Percentiles rank a stretch among this genome's conserved stretches.
Conservation (phyloP, 2,113 vertebrate species). For the Cebus imitator region DNA sequence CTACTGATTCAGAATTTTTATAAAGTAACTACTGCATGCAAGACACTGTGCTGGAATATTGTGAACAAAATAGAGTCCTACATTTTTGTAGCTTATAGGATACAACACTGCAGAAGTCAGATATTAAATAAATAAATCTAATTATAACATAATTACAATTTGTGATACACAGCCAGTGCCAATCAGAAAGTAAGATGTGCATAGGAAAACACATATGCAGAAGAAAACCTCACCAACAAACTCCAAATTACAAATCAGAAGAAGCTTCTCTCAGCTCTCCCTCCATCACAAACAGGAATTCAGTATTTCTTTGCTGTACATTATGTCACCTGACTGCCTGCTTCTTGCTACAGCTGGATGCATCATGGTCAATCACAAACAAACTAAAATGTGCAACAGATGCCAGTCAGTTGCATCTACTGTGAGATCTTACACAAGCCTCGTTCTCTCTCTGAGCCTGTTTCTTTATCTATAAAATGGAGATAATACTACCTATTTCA, state of each 20-base stretch:
- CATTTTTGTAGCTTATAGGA: background rate
- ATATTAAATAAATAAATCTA: background rate
- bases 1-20: conserved; percentile 26
- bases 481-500: background rate
- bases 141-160: conserved; percentile 13
- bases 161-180: background rate
- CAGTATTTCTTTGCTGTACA: background rate
- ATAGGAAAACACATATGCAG: background rate
- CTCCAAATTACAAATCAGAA: background rate
- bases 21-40: background rate
- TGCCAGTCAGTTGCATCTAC: background rate
- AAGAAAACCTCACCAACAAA: conserved; percentile 15
- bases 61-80: background rate
- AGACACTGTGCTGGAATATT: background rate
- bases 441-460: background rate
- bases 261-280: background rate
- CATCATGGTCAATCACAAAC: background rate
- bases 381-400: background rate
- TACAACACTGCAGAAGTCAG: background rate
- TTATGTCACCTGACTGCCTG: background rate
- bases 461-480: background rate
- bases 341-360: conserved; percentile 8
- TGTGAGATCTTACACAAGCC: background rate
- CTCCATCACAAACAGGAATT: background rate
- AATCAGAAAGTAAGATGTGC: background rate